Base-by-base conservation (phyloP, 2,797 vertebrate genomes). In the Zenarchopterus dispar region DNA sequence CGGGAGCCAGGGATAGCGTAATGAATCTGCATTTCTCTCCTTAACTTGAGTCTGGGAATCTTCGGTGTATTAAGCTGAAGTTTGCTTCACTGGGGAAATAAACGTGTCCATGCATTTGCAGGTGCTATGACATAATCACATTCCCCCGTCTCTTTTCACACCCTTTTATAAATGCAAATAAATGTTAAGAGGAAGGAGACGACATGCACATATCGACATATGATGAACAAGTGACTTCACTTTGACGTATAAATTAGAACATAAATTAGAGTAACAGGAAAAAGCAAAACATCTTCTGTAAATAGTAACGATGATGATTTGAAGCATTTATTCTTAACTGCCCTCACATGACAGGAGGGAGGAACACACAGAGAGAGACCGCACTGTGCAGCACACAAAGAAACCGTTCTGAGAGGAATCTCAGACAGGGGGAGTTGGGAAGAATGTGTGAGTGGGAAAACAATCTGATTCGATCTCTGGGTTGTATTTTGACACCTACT, bases 371-470 rank as follows among this genome's bases (percentile, higher is more conserved):
- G 58, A 78, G 65, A 82, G 52, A 70, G 54, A 55, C 36, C 36
- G 56, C 64, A 55, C 53, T 65, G 60, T 71, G 63, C 33, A 70
- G 39, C 39, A 81, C 71, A 89, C 87, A 89, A 88, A 83, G 82
- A 75, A 63, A 48, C 53, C 70, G 64, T 45, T 85, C 22, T 53
- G 68, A 31, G 36, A 82, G 66, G 76, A 76, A 87, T 87, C 62
- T 82, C 74, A 62, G 67, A 75, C 60, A 21, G 75, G 51, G 65
- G 78, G 87, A 85, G 83, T 81, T 50, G 31, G 73, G 64, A 87
- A 58, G 88, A 91, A 90, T 88, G 80, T 78, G 61, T 54, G 67
- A 82, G 88, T 85, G 80, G 84, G 89, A 82, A 82, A 84, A 81
- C 73, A 81, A 78, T 86, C 52, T 6, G 55, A 85, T 75, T 78